Percentiles rank a stretch among this genome's conserved stretches.
Conservation (phyloP, 1,140 invertebrate genomes). For the Zaprionus ghesquierei region DNA sequence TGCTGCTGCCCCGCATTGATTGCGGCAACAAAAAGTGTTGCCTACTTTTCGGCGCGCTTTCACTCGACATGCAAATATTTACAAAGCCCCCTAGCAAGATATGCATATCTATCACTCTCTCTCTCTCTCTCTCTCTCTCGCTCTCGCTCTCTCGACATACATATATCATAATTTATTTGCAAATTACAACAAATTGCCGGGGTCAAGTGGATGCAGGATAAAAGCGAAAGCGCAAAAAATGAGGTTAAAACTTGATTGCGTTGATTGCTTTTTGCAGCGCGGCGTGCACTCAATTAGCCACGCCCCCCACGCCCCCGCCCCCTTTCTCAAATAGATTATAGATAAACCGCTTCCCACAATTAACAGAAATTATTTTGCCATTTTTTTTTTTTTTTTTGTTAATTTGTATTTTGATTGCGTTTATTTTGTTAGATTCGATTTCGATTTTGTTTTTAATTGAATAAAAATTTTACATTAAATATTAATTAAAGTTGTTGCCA, state of each 20-base stretch:
- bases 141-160: not conserved
- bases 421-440: slow-evolving; percentile 34
- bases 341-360: not conserved
- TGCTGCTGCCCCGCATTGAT: slow-evolving; percentile 25
- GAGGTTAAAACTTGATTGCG: not conserved
- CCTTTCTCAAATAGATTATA: not conserved
- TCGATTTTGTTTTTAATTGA: slow-evolving; percentile 5
- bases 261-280: not conserved
- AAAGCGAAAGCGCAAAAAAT: not conserved
- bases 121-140: not conserved
- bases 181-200: slow-evolving; percentile 46
- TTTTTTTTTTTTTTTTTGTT: not conserved
- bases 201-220: not conserved
- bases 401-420: slow-evolving; percentile 29
- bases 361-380: not conserved
- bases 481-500: slow-evolving; percentile 33
- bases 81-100: not conserved
- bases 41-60: slow-evolving; percentile 33
- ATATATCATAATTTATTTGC: slow-evolving; percentile 50
- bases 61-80: slow-evolving; percentile 31
- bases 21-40: slow-evolving; percentile 57
- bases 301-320: no score
- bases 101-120: not conserved
- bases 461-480: slow-evolving; percentile 46
- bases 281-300: not conserved